phyloP scores from a whole-genome alignment of 1,140 invertebrate species.

The Brachionus plicatilis region DNA sequence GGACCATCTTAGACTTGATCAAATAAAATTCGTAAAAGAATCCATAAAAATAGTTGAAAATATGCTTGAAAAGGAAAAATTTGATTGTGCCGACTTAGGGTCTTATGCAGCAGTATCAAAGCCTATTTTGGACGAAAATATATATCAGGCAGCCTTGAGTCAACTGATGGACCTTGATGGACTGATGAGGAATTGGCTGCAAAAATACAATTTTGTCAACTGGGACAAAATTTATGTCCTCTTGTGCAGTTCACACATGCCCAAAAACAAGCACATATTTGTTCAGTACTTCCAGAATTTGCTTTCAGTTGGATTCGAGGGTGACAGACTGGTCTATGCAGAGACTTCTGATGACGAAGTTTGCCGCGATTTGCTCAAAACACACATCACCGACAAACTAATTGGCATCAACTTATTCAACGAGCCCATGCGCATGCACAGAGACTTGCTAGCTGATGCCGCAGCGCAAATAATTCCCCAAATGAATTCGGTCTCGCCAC shows the following conservation, averaged over 20 bases:
- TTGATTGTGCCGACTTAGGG: background rate
- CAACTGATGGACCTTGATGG: background rate
- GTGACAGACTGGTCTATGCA: background rate
- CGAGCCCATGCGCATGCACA: background rate
- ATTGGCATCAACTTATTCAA: background rate
- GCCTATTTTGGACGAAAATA: background rate
- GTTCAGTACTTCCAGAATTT: background rate
- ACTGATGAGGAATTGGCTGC: background rate
- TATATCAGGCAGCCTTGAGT: background rate
- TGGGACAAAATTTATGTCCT: background rate
- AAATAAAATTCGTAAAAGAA: background rate
- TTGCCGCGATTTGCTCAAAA: background rate
- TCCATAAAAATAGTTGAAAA: background rate
- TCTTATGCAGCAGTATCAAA: background rate
- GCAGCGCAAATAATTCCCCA: background rate
- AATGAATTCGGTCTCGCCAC: background rate
- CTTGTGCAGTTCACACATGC: background rate
- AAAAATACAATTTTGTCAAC: background rate
- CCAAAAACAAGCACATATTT: background rate
- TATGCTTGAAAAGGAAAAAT: background rate
- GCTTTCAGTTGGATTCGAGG: background rate
- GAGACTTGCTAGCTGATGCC: background rate
- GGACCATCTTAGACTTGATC: background rate
- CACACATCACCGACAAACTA: constrained; percentile 7
- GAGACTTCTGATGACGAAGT: background rate